Evolutionary conservation across 2,797 vertebrate species (phyloP).

Genomic region (Xenopus petersii): DNA sequence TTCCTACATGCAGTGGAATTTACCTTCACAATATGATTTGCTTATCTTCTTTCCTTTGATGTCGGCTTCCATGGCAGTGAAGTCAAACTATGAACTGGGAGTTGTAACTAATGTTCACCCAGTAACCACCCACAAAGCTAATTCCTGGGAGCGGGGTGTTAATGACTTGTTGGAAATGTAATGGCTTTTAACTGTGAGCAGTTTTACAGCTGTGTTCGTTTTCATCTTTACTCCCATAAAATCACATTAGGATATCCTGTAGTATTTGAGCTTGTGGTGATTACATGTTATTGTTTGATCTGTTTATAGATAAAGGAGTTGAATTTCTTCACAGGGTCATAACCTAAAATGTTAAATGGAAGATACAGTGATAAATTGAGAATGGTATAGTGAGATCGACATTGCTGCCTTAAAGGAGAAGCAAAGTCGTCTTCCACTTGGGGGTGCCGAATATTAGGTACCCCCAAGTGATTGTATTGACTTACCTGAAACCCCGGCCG

Average conservation of each 20-base stretch:
- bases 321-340: background rate
- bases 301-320: background rate
- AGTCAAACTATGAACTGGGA: conserved; percentile 60
- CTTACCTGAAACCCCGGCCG: too few species aligned
- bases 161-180: conserved; percentile 61
- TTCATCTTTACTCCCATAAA: conserved; percentile 45
- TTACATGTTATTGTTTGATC: background rate
- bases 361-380: too few species aligned
- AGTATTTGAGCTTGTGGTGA: background rate
- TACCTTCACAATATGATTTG: conserved; percentile 62
- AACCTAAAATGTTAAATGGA: too few species aligned
- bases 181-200: conserved; percentile 50
- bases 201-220: conserved; percentile 42
- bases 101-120: conserved; percentile 56
- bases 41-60: conserved; percentile 63
- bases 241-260: conserved; percentile 38
- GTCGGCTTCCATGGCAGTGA: conserved; percentile 53
- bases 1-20: conserved; percentile 56
- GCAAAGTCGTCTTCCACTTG: too few species aligned
- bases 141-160: conserved; percentile 64
- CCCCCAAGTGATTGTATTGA: too few species aligned
- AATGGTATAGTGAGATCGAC: too few species aligned
- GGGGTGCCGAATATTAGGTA: too few species aligned
- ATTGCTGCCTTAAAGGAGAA: too few species aligned
- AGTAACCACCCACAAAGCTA: conserved; percentile 57